Base-by-base conservation (phyloP, 2,888 invertebrate species). In the Eucera pruinosa region DNA sequence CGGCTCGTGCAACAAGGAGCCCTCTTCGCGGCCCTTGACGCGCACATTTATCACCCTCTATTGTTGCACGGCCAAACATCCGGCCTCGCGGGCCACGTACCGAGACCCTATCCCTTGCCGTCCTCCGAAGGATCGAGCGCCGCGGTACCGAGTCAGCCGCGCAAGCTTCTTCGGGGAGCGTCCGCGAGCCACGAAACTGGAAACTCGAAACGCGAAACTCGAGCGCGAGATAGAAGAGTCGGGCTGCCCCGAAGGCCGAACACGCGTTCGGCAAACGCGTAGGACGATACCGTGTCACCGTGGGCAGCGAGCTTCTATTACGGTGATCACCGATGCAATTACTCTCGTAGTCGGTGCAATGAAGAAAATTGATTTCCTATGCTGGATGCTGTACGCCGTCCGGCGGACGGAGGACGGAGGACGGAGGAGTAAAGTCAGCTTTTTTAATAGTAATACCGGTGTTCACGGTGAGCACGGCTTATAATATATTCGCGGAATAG, bases 21-120 rank as follows among this genome's bases (percentile, higher is more conserved):
- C 83, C 83, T 82, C 81, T 80, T 76, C 86, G 82, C 73, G 80
- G 80, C 83, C 71, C 77, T 73, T 86, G 89, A 90, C 88, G 86
- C 78, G 84, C 84, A 86, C 91, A 90, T 91, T 90, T 90, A 91
- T 91, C 90, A 91, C 88, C 87, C 89, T 84, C 89, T 85, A 87
- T 89, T 89, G 89, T 89, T 89, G 86, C 85, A 76, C 86, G 85
- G 86, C 86, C 86, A 88, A 90, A 91, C 90, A 89, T 90, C 89
- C 89, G 90, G 90, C 87, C 89, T 82, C 85, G 78, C 78, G 78
- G 77, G 65, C 84, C 84, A 76, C 84, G 84, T 75, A 84, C 70
- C 20, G 33, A 57, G 50, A 23, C 60, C 48, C 61, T 52, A 48
- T 5, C 25, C 41, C 15, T 27, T n/a, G n/a, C 6, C n/a, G n/a